These are phyloP conservation scores for Tylochromis polylepis DNA, from an alignment of 2,113 vertebrate species.

Conservation along the genomic window DNA sequence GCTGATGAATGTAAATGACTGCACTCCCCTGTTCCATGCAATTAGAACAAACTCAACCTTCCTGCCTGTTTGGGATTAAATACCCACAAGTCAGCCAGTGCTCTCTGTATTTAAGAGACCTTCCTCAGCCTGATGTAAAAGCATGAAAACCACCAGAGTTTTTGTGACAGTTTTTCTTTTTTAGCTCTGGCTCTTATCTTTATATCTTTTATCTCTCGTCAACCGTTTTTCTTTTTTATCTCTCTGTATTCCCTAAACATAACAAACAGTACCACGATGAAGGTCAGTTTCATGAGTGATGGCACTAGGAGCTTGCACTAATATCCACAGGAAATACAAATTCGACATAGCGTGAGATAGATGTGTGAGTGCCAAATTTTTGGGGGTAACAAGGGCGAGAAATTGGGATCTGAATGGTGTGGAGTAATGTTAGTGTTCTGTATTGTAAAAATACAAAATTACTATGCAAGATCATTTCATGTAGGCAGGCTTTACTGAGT, in stretches of 20 bases:
- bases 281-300: conserved; percentile 14
- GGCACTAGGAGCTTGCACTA: neutral
- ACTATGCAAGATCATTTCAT: neutral
- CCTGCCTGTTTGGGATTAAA: conserved; percentile 58
- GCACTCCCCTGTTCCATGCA: conserved; percentile 29
- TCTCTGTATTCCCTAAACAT: conserved; percentile 29
- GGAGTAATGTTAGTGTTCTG: neutral
- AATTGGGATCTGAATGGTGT: neutral
- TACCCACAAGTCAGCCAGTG: conserved; percentile 29
- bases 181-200: conserved; percentile 35
- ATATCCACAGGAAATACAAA: neutral
- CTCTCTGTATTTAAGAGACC: conserved; percentile 37
- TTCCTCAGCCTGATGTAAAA: conserved; percentile 55
- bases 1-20: conserved; percentile 53
- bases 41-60: conserved; percentile 56
- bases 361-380: neutral
- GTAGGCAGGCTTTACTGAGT: neutral
- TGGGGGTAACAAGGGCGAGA: neutral
- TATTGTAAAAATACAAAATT: neutral
- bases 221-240: neutral
- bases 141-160: conserved; percentile 54
- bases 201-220: conserved; percentile 44
- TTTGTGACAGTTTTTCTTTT: conserved; percentile 3
- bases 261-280: conserved; percentile 7
- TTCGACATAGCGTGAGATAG: neutral